Percentiles rank a stretch among this genome's conserved stretches.
phyloP scores from a whole-genome alignment of 1,140 invertebrate species.

The Paralvinella palmiformis region DNA sequence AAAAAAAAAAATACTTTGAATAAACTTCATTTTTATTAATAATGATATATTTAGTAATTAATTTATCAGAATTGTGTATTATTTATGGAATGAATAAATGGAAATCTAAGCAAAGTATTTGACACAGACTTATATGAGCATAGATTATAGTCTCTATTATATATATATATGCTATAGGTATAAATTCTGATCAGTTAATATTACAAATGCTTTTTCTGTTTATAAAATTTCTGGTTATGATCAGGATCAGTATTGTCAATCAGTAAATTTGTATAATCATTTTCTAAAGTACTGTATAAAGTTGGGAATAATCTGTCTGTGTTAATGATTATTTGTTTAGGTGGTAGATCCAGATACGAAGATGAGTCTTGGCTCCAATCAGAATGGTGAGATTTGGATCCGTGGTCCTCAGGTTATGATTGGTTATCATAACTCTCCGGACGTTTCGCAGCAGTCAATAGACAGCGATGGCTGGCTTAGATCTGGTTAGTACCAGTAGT shows the following conservation, averaged over 20 bases:
- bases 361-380: constrained; percentile 51
- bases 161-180: too few relatives aligned
- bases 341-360: constrained; percentile 55
- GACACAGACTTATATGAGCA: too few relatives aligned
- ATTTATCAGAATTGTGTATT: too few relatives aligned
- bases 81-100: too few relatives aligned
- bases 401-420: constrained; percentile 36
- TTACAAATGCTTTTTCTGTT: too few relatives aligned
- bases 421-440: constrained; percentile 36
- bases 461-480: constrained; percentile 23
- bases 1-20: too few relatives aligned
- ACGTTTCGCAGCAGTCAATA: constrained; percentile 17
- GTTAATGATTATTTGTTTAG: neutral
- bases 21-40: too few relatives aligned
- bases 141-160: too few relatives aligned
- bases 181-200: too few relatives aligned
- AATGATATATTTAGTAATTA: too few relatives aligned
- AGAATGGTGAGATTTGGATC: constrained; percentile 52
- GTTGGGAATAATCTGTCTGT: neutral
- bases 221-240: too few relatives aligned
- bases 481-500: constrained; percentile 17
- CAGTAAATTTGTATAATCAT: neutral
- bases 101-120: too few relatives aligned
- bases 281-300: neutral
- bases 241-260: neutral